A percentile compares a stretch with the other conserved stretches of the same genome.
phyloP scores from a whole-genome alignment of 2,888 invertebrate genomes.

The Sinelater perroti region DNA sequence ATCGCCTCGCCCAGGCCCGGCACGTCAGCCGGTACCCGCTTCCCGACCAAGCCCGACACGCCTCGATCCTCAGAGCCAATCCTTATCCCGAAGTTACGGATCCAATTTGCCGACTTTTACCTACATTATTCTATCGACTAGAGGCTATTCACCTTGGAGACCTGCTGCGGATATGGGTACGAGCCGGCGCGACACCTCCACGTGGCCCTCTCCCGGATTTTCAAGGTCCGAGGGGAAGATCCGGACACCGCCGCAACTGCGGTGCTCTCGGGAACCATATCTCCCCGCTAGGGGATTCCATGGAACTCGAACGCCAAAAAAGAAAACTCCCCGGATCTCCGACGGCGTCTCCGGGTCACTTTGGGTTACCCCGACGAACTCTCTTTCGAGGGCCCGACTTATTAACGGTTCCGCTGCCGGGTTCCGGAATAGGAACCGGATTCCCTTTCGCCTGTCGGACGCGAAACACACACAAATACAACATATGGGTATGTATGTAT shows the following conservation, averaged over 20 bases:
- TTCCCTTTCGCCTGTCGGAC: conserved; percentile 65
- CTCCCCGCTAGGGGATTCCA: conserved; percentile 64
- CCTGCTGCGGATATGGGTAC: conserved; percentile 80
- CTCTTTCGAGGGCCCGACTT: conserved; percentile 61
- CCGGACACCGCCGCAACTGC: conserved; percentile 62
- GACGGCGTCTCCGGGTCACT: conserved; percentile 67
- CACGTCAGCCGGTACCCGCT: conserved; percentile 53
- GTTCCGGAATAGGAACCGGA: conserved; percentile 69
- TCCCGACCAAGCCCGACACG: conserved; percentile 66
- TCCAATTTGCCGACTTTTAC: conserved; percentile 72
- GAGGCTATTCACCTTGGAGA: conserved; percentile 76
- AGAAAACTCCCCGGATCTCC: conserved; percentile 64
- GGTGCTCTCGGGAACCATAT: conserved; percentile 58
- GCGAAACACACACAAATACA: conserved; percentile 43
- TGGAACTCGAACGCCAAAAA: conserved; percentile 64
- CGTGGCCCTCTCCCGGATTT: conserved; percentile 54
- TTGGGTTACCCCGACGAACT: conserved; percentile 63
- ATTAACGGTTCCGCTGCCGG: conserved; percentile 64
- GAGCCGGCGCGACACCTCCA: conserved; percentile 56
- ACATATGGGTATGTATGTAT: neutral
- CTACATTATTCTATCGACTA: conserved; percentile 70
- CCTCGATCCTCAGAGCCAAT: conserved; percentile 78
- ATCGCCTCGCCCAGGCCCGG: conserved; percentile 45
- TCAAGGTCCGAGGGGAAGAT: conserved; percentile 60
- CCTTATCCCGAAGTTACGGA: conserved; percentile 74